A percentile compares a stretch with the other conserved stretches of the same genome.
Conservation (phyloP, 2,888 invertebrate species). For the Zele albiditarsus region DNA sequence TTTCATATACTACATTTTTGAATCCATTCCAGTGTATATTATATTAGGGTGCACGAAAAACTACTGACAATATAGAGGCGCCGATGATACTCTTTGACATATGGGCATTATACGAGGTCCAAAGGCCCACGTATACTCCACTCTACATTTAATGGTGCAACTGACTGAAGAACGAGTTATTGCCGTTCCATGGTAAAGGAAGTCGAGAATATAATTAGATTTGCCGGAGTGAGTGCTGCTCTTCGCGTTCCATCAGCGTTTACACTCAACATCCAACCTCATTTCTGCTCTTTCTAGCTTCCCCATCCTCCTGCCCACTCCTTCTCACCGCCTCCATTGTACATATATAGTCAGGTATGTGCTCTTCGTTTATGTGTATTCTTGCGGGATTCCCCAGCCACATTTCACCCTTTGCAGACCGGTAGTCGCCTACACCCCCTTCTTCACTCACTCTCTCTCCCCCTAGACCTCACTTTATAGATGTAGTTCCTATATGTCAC, state of each 20-base stretch:
- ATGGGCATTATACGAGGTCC: neutral
- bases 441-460: too few relatives aligned
- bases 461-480: too few relatives aligned
- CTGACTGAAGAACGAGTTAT: neutral
- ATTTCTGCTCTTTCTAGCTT: constrained; percentile 40
- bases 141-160: neutral
- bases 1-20: too few relatives aligned
- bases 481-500: too few relatives aligned
- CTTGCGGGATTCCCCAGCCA: neutral
- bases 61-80: too few relatives aligned
- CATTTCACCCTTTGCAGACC: neutral
- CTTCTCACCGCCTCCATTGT: constrained; percentile 31
- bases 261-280: constrained; percentile 48
- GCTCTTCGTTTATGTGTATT: constrained; percentile 12
- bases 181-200: constrained; percentile 6
- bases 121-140: neutral
- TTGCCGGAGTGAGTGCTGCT: constrained; percentile 55
- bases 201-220: constrained; percentile 57
- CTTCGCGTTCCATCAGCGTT: constrained; percentile 55
- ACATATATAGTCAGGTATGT: neutral
- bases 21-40: too few relatives aligned
- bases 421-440: neutral
- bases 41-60: too few relatives aligned
- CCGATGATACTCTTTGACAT: constrained; percentile 2
- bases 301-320: constrained; percentile 40